Evolutionary conservation across 2,797 vertebrate species (phyloP), one percentile per base, ranked within the genome.

Genomic region (Rhinatrema bivittatum): DNA sequence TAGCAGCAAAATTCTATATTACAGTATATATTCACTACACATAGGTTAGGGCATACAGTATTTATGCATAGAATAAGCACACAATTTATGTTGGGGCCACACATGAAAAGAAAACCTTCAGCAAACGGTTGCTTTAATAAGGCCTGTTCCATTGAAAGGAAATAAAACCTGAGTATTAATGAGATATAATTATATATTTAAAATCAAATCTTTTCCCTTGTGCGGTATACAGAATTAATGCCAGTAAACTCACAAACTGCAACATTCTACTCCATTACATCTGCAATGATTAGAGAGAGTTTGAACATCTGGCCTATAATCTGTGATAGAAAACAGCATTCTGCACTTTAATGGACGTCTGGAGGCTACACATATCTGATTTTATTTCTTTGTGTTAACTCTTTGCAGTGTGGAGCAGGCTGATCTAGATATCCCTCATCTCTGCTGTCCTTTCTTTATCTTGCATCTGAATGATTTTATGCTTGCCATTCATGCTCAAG

Each of bases 261-360:
- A 86, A 87, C 89, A 95, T 93, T 91, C 90, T 90, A 90, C 87
- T 86, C 91, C 94, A 95, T 97, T 94, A 93, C 92, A 88, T 93
- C 91, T 88, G 89, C 90, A 92, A 93, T 93, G 91, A 94, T 90
- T 89, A 89, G 90, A 89, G 87, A 89, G 88, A 84, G 86, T 79
- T 83, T 88, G 87, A 94, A 96, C 93, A 96, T 93, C 92, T 95
- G 93, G 91, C 84, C 83, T 89, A 87, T 89, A 81, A 87, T 89
- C 89, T 87, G 88, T 87, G 91, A 90, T 87, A 87, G 88, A 94
- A 87, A 91, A 86, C 81, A 84, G 86, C 86, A 84, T 85, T 85
- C 87, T 84, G 80, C 74, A 84, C 81, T 88, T 89, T 91, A 93
- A 94, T 91, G 85, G 91, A 93, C 91, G 89, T 93, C 91, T 94